Base-by-base conservation (phyloP, 2,888 invertebrate genomes). In the Sphaerophoria rueppellii region DNA sequence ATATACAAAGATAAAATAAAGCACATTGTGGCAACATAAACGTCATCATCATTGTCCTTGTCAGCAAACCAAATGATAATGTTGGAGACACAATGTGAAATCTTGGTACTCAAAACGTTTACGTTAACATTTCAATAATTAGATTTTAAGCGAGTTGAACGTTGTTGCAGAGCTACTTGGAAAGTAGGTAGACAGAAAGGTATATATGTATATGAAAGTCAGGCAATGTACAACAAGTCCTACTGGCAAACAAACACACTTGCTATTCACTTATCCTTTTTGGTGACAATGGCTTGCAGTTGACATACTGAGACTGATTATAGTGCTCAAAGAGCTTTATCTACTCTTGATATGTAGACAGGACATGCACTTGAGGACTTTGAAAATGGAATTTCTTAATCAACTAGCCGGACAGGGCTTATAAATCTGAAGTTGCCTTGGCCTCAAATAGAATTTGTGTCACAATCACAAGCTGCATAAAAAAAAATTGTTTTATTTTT, bases 41-140 rank as follows among this genome's bases (percentile, higher is more conserved):
- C 52, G 71, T 83, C 83, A 83, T 67, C 48, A 40, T 65, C 65
- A 71, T 69, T 65, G 74, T 75, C 75, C 71, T 79, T 50, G 75
- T 72, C 79, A 80, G 74, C 55, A 80, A 55, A 54, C 61, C 40
- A 60, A 75, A 83, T 72, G 72, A 72, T 83, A 72, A 72, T 83
- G 83, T 76, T 79, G 67, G 75, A 80, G 80, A 79, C 80, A 83
- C 83, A 83, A 80, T 83, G 79, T 75, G 54, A 70, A 67, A 78
- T 75, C 63, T 79, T 75, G 16, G 67, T 76, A 60, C 75, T 80
- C 80, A 76, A 76, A 83, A 76, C 80, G 80, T 76, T 79, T 79
- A 83, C 80, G 75, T 80, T 79, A 72, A 67, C 83, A 80, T 83
- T 83, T 83, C 80, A 72, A 80, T 80, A 83, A 83, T 83, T 76